Conservation (phyloP, 35 echinoderm and acorn worm genomes). For the Ptychodera flava region DNA sequence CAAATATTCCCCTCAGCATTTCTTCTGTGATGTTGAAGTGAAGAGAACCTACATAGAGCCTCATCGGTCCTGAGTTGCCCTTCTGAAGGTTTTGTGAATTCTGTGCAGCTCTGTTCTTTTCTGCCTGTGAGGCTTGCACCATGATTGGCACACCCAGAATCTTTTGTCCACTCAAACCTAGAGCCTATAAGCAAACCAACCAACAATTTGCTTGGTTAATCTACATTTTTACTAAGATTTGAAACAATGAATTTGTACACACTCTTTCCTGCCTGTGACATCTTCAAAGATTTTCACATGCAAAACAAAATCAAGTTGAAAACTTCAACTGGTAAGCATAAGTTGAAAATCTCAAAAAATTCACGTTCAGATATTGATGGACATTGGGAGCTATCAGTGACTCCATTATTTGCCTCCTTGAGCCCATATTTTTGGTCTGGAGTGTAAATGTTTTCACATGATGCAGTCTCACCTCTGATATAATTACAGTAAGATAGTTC, state of each 20-base stretch:
- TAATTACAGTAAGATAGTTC: no score
- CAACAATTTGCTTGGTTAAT: no score
- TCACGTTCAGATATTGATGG: neutral
- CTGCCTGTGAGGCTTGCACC: conserved; percentile 88
- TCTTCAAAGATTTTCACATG: neutral
- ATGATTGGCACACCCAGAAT: conserved; percentile 83
- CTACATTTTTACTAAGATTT: no score
- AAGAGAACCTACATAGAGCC: conserved; percentile 90
- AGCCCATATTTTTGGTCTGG: no score
- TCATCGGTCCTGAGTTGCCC: conserved; percentile 79
- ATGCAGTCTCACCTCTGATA: no score
- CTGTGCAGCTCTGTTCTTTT: conserved; percentile 84
- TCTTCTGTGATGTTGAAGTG: conserved; percentile 98
- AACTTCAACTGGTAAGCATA: neutral
- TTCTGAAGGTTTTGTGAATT: conserved; percentile 77
- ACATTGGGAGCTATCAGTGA: no score
- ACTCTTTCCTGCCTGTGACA: neutral
- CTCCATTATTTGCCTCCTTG: no score
- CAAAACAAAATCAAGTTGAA: neutral
- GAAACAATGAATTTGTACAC: neutral
- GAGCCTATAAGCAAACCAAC: conserved; percentile 52
- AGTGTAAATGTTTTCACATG: no score
- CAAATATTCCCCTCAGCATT: conserved; percentile 98
- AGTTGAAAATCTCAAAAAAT: neutral
- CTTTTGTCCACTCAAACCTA: conserved; percentile 87